Base-by-base conservation (phyloP, 23 tunicate species). In the Oikopleura albicans region DNA sequence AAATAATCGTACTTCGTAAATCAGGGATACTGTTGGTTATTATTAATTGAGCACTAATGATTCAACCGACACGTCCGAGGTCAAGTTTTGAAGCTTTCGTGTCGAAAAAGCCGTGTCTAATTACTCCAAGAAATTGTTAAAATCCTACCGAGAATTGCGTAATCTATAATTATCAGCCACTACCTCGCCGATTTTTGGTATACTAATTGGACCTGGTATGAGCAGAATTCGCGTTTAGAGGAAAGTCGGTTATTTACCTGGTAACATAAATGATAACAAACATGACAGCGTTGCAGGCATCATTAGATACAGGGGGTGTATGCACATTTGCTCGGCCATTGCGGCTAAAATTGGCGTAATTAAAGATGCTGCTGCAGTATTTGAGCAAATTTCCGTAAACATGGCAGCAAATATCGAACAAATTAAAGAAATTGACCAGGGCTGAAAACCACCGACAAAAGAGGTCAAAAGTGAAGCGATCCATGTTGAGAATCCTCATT, bases 331-430 rank as follows among this genome's bases (percentile, higher is more conserved):
- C 59, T 49, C 22, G 16, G 59, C 90, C 90, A 93, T 83, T 33
- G 86, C 87, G 0, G 94, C 91, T 0, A 93, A 40, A 39, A 93
- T 93, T 22, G 98, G 98, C 83, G 90, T 86, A 75, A 93, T 89
- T 41, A 93, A 63, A 8, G 98, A 88, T 38, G 98, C 91, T 29
- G 95, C 88, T 35, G 98, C 98, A 31, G 87, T 79, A 63, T 93
- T 93, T 83, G 94, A 89, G n/a, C 91, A 85, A 57, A 90, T 89
- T 88, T 93, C 95, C 12, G 98, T 93, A 85, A 93, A 93, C 40
- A 90, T 39, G 57, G 94, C 90, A 16, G 88, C 89, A 40, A 93
- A 84, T 49, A 93, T 86, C 2, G 98, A 89, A 0, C 87, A 89
- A 40, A 93, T 57, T 41, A 93, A 57, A 57, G 89, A 87, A 31